Evolutionary conservation across 2,888 invertebrate species (phyloP).

Genomic region (Dolichomitus sp.): DNA sequence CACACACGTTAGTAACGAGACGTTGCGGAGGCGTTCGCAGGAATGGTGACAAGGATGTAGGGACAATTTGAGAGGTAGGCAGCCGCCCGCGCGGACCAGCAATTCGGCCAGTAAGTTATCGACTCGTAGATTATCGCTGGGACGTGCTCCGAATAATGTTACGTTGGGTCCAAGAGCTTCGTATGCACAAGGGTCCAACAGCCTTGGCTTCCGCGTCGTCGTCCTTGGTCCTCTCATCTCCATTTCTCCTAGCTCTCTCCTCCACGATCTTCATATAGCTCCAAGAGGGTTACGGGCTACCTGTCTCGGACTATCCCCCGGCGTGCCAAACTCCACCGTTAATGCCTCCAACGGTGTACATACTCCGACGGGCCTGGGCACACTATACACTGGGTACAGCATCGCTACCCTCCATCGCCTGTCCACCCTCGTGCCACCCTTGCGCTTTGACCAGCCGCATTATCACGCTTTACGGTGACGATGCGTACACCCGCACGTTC

Average conservation of each 20-base stretch:
- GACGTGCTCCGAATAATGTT: constrained; percentile 71
- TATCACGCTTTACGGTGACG: constrained; percentile 53
- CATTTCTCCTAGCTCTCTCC: constrained; percentile 18
- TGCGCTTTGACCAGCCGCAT: constrained; percentile 58
- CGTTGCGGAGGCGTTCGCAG: constrained; percentile 42
- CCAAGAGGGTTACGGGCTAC: constrained; percentile 44
- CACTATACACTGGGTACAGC: constrained; percentile 35
- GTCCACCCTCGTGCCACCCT: constrained; percentile 42
- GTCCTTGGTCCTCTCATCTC: constrained; percentile 38
- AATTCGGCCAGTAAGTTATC: constrained; percentile 72
- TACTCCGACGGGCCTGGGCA: constrained; percentile 39
- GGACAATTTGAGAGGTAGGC: constrained; percentile 68
- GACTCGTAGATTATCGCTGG: constrained; percentile 72
- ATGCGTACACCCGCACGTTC: constrained; percentile 35
- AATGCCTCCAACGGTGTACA: constrained; percentile 59
- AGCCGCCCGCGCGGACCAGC: constrained; percentile 59
- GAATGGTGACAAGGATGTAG: constrained; percentile 28
- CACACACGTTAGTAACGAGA: constrained; percentile 33
- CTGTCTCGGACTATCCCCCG: constrained; percentile 59
- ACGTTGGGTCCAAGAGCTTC: constrained; percentile 50
- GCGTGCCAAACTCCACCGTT: constrained; percentile 61
- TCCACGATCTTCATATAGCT: constrained; percentile 35
- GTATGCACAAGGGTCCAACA: constrained; percentile 46
- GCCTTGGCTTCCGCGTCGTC: constrained; percentile 57
- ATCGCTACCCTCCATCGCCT: constrained; percentile 24